Evolutionary conservation across 2,113 vertebrate species (phyloP).

Genomic region (Lasiurus borealis): DNA sequence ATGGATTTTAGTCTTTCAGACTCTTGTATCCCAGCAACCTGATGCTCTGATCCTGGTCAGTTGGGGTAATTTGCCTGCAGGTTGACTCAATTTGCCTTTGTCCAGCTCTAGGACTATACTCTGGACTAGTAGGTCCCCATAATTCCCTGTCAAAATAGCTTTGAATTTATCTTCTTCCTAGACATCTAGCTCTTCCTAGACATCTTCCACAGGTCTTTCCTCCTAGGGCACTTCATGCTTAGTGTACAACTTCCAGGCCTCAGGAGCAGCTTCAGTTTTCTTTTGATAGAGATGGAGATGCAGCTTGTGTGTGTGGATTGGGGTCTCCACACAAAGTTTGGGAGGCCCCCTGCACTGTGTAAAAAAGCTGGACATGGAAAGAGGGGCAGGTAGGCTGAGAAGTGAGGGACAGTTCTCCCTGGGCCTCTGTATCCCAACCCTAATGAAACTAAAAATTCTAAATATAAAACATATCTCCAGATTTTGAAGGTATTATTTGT

Average conservation of each 20-base stretch:
- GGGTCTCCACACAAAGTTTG: neutral
- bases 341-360: neutral
- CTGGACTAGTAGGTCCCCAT: neutral
- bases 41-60: neutral
- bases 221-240: neutral
- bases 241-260: rapidly evolving
- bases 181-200: neutral
- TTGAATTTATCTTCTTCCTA: neutral
- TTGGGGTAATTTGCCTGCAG: neutral
- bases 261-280: neutral
- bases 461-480: neutral
- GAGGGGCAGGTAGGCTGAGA: neutral
- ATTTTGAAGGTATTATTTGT: neutral
- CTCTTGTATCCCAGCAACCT: neutral
- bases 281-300: neutral
- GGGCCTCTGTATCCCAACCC: neutral
- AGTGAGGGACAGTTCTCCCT: neutral
- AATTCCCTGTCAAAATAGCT: neutral
- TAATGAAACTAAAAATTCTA: neutral
- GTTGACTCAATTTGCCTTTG: neutral
- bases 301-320: neutral
- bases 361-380: neutral
- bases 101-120: neutral
- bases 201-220: neutral
- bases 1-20: neutral